A percentile compares a stretch with the other conserved stretches of the same genome.
These are phyloP conservation scores for Drosophila erecta DNA, from an alignment of 1,140 invertebrate species.

Conservation along the genomic window DNA sequence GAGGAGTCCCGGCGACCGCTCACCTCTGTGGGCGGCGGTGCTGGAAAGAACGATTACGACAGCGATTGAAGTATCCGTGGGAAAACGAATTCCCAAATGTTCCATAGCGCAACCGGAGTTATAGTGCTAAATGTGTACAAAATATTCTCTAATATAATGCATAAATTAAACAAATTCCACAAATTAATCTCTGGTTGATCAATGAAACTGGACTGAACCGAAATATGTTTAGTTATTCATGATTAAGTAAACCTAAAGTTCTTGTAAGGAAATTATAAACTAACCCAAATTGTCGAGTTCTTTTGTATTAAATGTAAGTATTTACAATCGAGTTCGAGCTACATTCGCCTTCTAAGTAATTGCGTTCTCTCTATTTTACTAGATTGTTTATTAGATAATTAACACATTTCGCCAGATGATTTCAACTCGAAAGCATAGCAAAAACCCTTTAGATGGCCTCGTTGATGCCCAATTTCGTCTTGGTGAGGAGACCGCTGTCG, in stretches of 20 bases:
- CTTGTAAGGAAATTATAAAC: too few species aligned
- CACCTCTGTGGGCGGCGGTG: conserved; percentile 84
- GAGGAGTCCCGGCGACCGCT: conserved; percentile 92
- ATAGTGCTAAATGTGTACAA: conserved; percentile 61
- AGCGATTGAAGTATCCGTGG: conserved; percentile 86
- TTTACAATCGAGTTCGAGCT: not conserved
- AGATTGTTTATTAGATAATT: conserved; percentile 79
- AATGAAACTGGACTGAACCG: not conserved
- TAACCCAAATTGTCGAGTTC: too few species aligned
- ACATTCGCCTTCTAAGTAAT: not conserved
- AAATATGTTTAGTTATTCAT: conserved; percentile 1
- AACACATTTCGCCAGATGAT: conserved; percentile 71
- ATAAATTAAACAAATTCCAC: conserved; percentile 48
- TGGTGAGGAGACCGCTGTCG: conserved; percentile 85
- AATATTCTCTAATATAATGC: conserved; percentile 42
- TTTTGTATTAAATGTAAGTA: too few species aligned
- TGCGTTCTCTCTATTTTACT: conserved; percentile 56
- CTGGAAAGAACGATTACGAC: conserved; percentile 88
- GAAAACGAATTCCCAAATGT: conserved; percentile 40
- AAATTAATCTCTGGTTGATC: conserved; percentile 7
- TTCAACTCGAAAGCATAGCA: conserved; percentile 34
- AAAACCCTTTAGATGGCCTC: conserved; percentile 49
- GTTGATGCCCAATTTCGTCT: conserved; percentile 73
- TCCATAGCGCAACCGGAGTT: conserved; percentile 42
- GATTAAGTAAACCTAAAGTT: not conserved